These are phyloP conservation scores for Heliocidaris tuberculata DNA, from an alignment of 35 echinoderm and acorn worm genomes.

Conservation along the genomic window DNA sequence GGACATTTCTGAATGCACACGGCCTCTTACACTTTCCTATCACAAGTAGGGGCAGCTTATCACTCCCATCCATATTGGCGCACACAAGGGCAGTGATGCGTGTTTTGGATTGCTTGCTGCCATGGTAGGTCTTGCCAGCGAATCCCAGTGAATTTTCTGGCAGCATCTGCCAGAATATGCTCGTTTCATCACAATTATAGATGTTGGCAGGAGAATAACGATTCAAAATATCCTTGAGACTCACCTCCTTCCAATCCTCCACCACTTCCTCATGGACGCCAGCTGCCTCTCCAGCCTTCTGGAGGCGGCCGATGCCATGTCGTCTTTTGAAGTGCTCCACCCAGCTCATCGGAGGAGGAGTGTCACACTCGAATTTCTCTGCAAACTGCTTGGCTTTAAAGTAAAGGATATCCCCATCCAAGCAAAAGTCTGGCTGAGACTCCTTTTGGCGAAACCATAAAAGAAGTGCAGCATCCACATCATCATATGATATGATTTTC, in stretches of 20 bases:
- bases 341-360: background rate
- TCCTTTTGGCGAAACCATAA: slow-evolving; percentile 50
- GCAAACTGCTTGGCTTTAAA: slow-evolving; percentile 44
- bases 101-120: slow-evolving; percentile 4
- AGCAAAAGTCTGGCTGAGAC: slow-evolving; percentile 8
- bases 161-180: slow-evolving; percentile 51
- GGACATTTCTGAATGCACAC: slow-evolving; percentile 57
- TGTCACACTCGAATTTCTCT: slow-evolving; percentile 15
- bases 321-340: slow-evolving; percentile 39
- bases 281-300: slow-evolving; percentile 9
- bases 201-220: slow-evolving; percentile 26
- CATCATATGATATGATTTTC: background rate
- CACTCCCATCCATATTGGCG: slow-evolving; percentile 29
- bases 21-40: slow-evolving; percentile 56
- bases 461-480: slow-evolving; percentile 48
- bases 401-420: slow-evolving; percentile 28
- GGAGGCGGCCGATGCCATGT: slow-evolving; percentile 22
- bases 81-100: slow-evolving; percentile 28
- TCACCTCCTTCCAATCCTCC: background rate
- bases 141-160: slow-evolving; percentile 45
- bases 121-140: background rate
- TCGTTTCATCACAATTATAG: slow-evolving; percentile 50
- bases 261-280: background rate
- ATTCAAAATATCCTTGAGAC: background rate
- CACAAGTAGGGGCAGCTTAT: slow-evolving; percentile 46